Conservation (phyloP, 2,888 invertebrate genomes). For the Ceratothoa steindachneri region DNA sequence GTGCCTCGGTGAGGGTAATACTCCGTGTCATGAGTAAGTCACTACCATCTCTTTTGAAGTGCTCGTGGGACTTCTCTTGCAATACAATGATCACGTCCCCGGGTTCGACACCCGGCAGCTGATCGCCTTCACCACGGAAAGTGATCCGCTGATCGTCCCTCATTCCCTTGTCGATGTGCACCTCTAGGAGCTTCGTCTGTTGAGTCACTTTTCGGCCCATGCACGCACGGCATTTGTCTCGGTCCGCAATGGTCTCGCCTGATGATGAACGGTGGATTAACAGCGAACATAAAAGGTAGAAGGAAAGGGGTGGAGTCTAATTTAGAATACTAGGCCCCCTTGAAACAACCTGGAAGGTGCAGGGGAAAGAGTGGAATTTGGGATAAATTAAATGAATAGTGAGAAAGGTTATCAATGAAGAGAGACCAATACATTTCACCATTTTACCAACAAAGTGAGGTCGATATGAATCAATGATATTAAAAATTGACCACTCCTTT, state of each 20-base stretch:
- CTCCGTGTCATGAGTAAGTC: constrained; percentile 63
- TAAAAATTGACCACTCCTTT: no score
- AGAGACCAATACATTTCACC: no score
- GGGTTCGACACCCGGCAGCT: constrained; percentile 70
- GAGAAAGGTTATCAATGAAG: no score
- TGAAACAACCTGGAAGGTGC: no score
- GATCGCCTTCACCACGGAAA: constrained; percentile 85
- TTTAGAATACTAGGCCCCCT: no score
- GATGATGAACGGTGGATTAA: no score
- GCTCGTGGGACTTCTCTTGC: constrained; percentile 41
- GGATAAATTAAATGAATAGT: no score
- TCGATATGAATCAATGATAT: no score
- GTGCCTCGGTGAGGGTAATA: constrained; percentile 77
- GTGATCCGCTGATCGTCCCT: constrained; percentile 76
- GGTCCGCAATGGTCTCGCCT: constrained; percentile 65
- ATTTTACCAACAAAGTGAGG: no score
- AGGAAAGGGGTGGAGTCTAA: no score
- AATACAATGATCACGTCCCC: constrained; percentile 86
- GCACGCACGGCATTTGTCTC: constrained; percentile 76
- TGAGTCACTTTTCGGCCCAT: constrained; percentile 76
- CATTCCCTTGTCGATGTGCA: constrained; percentile 86
- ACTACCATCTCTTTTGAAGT: constrained; percentile 28
- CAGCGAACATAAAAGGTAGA: no score
- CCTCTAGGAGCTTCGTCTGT: constrained; percentile 75
- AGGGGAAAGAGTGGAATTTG: no score